Evolutionary conservation across 2,113 vertebrate species (phyloP).

Genomic region (Probosciger aterrimus): DNA sequence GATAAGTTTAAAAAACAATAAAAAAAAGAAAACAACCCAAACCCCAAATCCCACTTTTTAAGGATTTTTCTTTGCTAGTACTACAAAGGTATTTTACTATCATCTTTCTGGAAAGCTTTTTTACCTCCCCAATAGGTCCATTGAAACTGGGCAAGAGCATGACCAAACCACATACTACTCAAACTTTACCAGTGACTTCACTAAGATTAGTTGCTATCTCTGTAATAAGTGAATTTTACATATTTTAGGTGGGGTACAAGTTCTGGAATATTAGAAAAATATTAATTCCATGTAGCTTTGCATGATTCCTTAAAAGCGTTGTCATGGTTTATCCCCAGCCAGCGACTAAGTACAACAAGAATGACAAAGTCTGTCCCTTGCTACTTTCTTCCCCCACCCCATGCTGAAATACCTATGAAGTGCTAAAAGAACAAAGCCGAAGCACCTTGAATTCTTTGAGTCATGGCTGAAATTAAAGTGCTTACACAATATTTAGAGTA

Average conservation of each 20-base stretch:
- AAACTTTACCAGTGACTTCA: not conserved
- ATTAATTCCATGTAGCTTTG: not conserved
- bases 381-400: not conserved
- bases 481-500: not conserved
- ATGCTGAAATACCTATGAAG: not conserved
- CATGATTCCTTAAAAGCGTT: not conserved
- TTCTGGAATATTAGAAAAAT: not conserved
- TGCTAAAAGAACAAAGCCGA: not conserved
- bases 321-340: not conserved
- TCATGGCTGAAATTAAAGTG: not conserved
- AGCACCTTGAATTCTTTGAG: not conserved
- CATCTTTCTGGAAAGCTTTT: not conserved
- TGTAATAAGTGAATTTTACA: not conserved
- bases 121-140: not conserved
- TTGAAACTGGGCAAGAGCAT: not conserved
- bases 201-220: not conserved
- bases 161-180: not conserved
- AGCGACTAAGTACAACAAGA: not conserved
- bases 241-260: not conserved
- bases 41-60: accelerated
- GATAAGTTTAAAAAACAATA: not conserved
- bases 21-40: not conserved
- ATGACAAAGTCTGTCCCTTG: not conserved
- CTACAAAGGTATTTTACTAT: not conserved
- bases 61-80: not conserved